phyloP scores from a whole-genome alignment of 2,113 vertebrate genomes.

The Delphinus delphis region DNA sequence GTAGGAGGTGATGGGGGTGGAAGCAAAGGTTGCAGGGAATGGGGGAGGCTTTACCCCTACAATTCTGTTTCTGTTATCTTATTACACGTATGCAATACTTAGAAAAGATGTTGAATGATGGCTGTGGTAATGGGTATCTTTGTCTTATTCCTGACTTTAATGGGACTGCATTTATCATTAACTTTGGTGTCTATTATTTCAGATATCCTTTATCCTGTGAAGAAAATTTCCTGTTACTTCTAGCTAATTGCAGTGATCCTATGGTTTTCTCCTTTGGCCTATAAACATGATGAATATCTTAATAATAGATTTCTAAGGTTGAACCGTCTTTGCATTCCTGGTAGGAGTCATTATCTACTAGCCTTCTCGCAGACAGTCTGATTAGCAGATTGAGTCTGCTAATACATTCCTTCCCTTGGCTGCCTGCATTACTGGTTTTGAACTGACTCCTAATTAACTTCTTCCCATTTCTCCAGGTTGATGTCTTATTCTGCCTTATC shows the following conservation, averaged over 20 bases:
- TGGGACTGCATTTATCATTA: background rate
- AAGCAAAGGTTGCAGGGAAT: background rate
- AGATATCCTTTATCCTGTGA: background rate
- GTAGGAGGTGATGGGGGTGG: background rate
- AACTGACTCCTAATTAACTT: background rate
- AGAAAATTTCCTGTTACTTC: background rate
- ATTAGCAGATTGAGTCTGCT: background rate
- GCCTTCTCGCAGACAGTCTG: background rate
- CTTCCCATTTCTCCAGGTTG: background rate
- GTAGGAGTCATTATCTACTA: background rate
- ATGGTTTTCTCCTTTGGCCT: conserved; percentile 13
- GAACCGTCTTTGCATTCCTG: conserved; percentile 37
- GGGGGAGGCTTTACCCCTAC: background rate
- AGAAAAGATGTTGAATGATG: background rate
- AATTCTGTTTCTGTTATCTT: background rate
- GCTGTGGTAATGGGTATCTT: background rate
- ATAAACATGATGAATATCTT: background rate
- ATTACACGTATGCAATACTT: background rate
- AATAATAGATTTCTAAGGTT: background rate
- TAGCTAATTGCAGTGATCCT: background rate
- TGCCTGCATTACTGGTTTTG: background rate
- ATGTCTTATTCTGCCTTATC: background rate
- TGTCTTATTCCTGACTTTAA: background rate
- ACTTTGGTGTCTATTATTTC: background rate
- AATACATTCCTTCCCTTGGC: background rate